These are phyloP conservation scores for Protaetia brevitarsis DNA, from an alignment of 1,140 invertebrate genomes.

Conservation along the genomic window DNA sequence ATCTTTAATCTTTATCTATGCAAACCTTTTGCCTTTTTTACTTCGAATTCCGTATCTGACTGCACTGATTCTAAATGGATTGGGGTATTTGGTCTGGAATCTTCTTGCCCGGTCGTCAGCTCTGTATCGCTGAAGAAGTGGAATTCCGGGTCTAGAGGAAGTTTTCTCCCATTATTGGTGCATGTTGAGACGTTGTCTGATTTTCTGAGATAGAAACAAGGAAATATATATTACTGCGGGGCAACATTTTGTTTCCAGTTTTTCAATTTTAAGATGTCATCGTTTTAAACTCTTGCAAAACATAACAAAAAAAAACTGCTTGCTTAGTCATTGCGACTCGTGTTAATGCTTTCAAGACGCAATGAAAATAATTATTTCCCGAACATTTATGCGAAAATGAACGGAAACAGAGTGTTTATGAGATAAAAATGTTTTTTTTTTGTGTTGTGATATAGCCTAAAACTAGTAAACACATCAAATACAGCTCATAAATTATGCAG, in stretches of 20 bases:
- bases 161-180: slow-evolving; percentile 29
- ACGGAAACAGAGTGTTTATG: too few species aligned
- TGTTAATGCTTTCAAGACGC: too few species aligned
- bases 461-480: too few species aligned
- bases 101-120: slow-evolving; percentile 66
- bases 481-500: too few species aligned
- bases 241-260: background rate
- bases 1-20: slow-evolving; percentile 5
- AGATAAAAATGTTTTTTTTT: too few species aligned
- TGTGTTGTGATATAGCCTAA: too few species aligned
- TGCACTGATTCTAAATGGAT: slow-evolving; percentile 65
- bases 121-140: slow-evolving; percentile 93
- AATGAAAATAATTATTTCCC: too few species aligned
- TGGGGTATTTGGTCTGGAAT: slow-evolving; percentile 45
- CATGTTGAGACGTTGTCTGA: slow-evolving; percentile 23
- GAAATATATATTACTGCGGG: background rate
- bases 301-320: background rate
- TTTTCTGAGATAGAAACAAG: slow-evolving; percentile 19
- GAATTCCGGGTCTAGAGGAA: slow-evolving; percentile 59
- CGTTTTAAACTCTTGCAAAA: background rate
- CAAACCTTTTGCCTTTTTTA: slow-evolving; percentile 62
- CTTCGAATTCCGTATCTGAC: slow-evolving; percentile 92
- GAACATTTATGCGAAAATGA: too few species aligned
- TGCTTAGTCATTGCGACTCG: too few species aligned
- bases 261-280: background rate